phyloP scores from a whole-genome alignment of 2,797 vertebrate genomes.

The Leptatherina wallacei region DNA sequence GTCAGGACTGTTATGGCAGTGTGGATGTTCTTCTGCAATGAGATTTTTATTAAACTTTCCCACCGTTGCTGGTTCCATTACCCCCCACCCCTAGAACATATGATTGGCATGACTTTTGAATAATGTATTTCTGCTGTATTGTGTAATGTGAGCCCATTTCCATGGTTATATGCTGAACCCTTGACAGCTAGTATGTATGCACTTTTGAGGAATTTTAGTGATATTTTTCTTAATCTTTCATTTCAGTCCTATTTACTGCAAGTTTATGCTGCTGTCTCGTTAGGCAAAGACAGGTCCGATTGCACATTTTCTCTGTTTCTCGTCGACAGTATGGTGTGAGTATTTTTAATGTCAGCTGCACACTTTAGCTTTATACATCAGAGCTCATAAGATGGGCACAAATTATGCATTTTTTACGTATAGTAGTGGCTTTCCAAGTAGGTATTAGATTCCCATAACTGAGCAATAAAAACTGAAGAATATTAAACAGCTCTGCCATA shows the following conservation, averaged over 20 bases:
- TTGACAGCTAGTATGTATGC: slow-evolving; percentile 12
- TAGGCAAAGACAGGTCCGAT: background rate
- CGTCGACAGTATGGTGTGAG: background rate
- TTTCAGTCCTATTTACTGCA: slow-evolving; percentile 11
- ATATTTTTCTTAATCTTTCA: slow-evolving; percentile 28
- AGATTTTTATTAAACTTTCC: slow-evolving; percentile 71
- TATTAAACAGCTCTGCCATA: background rate
- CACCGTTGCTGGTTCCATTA: slow-evolving; percentile 46
- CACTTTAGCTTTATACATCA: background rate
- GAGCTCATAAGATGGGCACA: background rate
- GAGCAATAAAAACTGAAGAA: background rate
- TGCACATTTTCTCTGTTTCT: slow-evolving; percentile 9
- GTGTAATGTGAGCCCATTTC: slow-evolving; percentile 60
- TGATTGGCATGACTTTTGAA: slow-evolving; percentile 60
- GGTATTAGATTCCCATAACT: background rate
- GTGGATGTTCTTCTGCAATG: slow-evolving; percentile 54
- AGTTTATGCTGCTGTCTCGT: slow-evolving; percentile 8
- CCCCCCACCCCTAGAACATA: slow-evolving; percentile 38
- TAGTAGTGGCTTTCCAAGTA: background rate
- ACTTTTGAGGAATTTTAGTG: slow-evolving; percentile 32
- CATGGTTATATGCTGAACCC: slow-evolving; percentile 30
- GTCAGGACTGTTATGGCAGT: slow-evolving; percentile 46
- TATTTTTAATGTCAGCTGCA: slow-evolving; percentile 7
- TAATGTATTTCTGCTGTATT: slow-evolving; percentile 56
- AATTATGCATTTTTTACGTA: background rate